These are phyloP conservation scores for Andrena chrysosceles DNA, from an alignment of 2,888 invertebrate genomes.

Conservation along the genomic window DNA sequence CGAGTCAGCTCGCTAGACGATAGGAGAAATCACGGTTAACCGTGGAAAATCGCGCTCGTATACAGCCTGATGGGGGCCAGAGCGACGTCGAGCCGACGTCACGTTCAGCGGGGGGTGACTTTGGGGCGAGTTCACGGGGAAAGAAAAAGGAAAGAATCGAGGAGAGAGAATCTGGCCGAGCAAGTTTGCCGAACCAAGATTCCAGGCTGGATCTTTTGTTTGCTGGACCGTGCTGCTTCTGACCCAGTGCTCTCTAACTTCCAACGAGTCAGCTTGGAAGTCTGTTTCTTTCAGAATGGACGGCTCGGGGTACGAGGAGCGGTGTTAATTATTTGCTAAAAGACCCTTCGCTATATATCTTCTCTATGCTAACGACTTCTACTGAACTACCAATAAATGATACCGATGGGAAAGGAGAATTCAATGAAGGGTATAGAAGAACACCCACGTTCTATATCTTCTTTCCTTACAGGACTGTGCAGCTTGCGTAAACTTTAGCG, in stretches of 20 bases:
- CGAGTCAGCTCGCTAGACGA: background rate
- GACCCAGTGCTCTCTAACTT: conserved; percentile 10
- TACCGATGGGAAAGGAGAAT: no score
- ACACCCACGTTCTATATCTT: background rate
- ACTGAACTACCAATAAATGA: no score
- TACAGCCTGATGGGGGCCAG: background rate
- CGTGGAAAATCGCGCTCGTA: conserved; percentile 21
- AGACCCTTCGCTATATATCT: no score
- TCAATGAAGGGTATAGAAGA: background rate
- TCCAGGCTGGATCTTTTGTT: conserved; percentile 28
- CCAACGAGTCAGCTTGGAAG: background rate
- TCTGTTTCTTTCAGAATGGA: conserved; percentile 7
- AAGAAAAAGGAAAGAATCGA: conserved; percentile 21
- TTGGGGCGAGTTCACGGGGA: background rate
- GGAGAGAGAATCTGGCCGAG: conserved; percentile 9
- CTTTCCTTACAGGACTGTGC: no score
- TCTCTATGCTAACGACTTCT: no score
- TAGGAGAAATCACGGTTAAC: conserved; percentile 14
- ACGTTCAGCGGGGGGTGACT: conserved; percentile 30
- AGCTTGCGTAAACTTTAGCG: no score
- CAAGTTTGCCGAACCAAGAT: conserved; percentile 27
- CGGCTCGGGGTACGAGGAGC: background rate
- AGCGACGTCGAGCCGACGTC: conserved; percentile 9
- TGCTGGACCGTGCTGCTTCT: background rate
- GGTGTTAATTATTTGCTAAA: background rate